phyloP scores from a whole-genome alignment of 1,140 invertebrate species.

The Lepidurus apus region DNA sequence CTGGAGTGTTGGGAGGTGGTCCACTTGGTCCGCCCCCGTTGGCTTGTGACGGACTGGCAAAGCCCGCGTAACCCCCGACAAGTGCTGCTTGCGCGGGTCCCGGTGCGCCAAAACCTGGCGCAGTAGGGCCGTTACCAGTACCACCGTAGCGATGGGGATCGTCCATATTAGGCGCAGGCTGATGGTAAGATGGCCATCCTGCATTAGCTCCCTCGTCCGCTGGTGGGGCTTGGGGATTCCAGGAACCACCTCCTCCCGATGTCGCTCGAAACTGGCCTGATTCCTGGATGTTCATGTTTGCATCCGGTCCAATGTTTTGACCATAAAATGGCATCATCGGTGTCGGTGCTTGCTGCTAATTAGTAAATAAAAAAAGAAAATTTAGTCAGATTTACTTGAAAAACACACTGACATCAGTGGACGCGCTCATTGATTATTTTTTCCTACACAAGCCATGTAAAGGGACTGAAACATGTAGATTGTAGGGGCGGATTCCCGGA shows the following conservation, averaged over 20 bases:
- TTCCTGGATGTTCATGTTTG: slow-evolving; percentile 1
- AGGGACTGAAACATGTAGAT: not conserved
- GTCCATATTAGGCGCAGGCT: not conserved
- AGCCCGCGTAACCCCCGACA: not conserved
- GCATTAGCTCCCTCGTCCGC: not conserved
- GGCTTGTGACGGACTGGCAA: not conserved
- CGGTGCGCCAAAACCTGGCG: not conserved
- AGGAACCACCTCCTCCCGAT: not conserved
- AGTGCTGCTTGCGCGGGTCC: not conserved
- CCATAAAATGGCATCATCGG: not conserved
- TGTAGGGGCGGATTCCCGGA: not conserved
- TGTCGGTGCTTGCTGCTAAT: not conserved
- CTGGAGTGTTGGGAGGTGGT: not conserved
- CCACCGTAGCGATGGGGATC: not conserved
- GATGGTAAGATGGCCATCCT: not conserved
- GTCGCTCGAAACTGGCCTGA: not conserved
- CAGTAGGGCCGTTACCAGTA: not conserved
- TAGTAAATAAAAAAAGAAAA: not conserved
- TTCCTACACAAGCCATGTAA: not conserved
- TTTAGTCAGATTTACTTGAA: not conserved
- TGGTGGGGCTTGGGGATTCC: slow-evolving; percentile 11
- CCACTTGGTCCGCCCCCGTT: not conserved
- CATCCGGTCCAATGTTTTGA: not conserved
- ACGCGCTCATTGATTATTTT: not conserved
- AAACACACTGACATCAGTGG: not conserved